phyloP scores from a whole-genome alignment of 2,888 invertebrate species.

The Brenthis daphne region DNA sequence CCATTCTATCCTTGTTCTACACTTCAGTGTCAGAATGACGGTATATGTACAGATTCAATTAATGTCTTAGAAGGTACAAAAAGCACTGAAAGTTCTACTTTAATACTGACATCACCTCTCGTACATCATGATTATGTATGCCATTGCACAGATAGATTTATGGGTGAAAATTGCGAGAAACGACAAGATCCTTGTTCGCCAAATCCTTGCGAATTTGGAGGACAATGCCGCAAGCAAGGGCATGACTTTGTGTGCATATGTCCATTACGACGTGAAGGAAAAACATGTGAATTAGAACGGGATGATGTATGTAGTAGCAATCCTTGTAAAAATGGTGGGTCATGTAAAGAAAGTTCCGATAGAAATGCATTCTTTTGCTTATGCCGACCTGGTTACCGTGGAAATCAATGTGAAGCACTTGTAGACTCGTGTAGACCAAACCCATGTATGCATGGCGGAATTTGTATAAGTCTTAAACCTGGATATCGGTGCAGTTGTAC shows the following conservation, averaged over 20 bases:
- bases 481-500: slow-evolving; percentile 93
- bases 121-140: slow-evolving; percentile 90
- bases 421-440: slow-evolving; percentile 96
- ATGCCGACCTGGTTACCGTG: slow-evolving; percentile 95
- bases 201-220: slow-evolving; percentile 93
- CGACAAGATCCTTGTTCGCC: slow-evolving; percentile 95
- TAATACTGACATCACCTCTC: slow-evolving; percentile 92
- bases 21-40: slow-evolving; percentile 89
- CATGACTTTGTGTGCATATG: slow-evolving; percentile 93
- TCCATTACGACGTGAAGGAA: slow-evolving; percentile 89
- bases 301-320: slow-evolving; percentile 92
- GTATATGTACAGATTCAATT: slow-evolving; percentile 87
- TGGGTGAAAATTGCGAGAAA: slow-evolving; percentile 90
- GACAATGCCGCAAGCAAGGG: slow-evolving; percentile 91
- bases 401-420: slow-evolving; percentile 93
- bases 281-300: slow-evolving; percentile 91
- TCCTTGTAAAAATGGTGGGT: slow-evolving; percentile 95
- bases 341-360: slow-evolving; percentile 93
- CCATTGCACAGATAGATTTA: slow-evolving; percentile 92
- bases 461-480: slow-evolving; percentile 93
- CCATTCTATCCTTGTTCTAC: slow-evolving; percentile 90
- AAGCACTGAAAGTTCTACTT: slow-evolving; percentile 90
- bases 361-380: slow-evolving; percentile 95
- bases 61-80: slow-evolving; percentile 86
- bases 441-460: slow-evolving; percentile 95